phyloP scores from a whole-genome alignment of 1,140 invertebrate genomes.

The Drosophila willistoni region DNA sequence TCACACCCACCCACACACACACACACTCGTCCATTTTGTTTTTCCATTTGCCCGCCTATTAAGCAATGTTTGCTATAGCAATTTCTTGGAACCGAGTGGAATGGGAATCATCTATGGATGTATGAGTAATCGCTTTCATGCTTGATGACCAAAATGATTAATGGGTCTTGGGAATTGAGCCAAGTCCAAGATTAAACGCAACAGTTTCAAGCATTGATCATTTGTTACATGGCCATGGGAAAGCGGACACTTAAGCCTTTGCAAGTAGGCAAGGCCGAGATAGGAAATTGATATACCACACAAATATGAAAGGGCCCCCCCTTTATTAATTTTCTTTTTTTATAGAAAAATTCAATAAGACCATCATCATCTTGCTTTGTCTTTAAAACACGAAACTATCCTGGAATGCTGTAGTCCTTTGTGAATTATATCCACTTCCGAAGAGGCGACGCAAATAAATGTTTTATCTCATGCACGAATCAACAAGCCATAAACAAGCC shows the following conservation, averaged over 20 bases:
- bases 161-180: conserved; percentile 69
- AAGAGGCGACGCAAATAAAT: conserved; percentile 53
- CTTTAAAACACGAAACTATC: conserved; percentile 1
- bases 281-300: conserved; percentile 5
- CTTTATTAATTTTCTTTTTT: neutral
- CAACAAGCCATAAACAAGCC: conserved; percentile 72
- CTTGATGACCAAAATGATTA: conserved; percentile 79
- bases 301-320: neutral
- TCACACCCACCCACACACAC: conserved; percentile 14
- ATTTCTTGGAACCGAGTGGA: conserved; percentile 28
- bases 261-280: conserved; percentile 13
- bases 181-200: conserved; percentile 78
- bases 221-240: conserved; percentile 55
- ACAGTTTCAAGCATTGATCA: conserved; percentile 78
- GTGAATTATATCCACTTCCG: conserved; percentile 44
- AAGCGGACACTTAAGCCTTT: conserved; percentile 44
- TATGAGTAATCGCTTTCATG: conserved; percentile 80
- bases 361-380: neutral
- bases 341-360: neutral
- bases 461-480: conserved; percentile 61
- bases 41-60: conserved; percentile 69
- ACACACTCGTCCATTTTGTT: conserved; percentile 39
- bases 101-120: conserved; percentile 52
- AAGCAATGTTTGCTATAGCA: conserved; percentile 68
- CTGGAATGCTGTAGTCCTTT: conserved; percentile 12